Evolutionary conservation across 2,888 invertebrate genomes (phyloP), one percentile per base, ranked within the genome.

Genomic region (Meganola albula): DNA sequence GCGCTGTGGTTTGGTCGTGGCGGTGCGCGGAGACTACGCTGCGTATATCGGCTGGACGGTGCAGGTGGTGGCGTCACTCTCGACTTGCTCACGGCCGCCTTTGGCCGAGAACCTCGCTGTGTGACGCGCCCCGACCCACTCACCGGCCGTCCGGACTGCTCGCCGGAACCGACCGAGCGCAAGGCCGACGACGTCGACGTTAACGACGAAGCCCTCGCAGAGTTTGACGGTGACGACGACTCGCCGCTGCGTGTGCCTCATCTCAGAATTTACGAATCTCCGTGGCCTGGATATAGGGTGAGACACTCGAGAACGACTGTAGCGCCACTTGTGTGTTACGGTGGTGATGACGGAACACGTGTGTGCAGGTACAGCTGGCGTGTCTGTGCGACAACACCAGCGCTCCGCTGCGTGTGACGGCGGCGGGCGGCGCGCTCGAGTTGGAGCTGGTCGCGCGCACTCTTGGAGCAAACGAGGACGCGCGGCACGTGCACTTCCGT

Each of bases 1-100:
- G 92, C 94, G 2, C 91, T 95, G 64, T 88, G 95, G 57, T 95
- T 91, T 65, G 96, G 95, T 0, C 88, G 95, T 24, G 95, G 96
- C 0, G 95, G 96, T 3, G 90, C 92, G 16, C 88, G 87, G 41
- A 91, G 91, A 45, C 73, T 95, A 33, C 92, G 93, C 34, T 95
- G 95, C 67, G 87, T 92, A 31, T 94, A 93, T 67, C 89, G 94
- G 36, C 88, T 94, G 48, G 91, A 92, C 63, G 91, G 92, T 9
- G 74, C 87, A 0, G 89, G 90, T 12, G 92, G 91, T 54, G 84
- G 91, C 27, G 89, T 93, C 3, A 83, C 89, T 10, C 74, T 93
- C 6, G 89, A 90, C 2, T 65, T 93, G 35, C 89, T 90, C 56
- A 91, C 92, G 58, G 92, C 92, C 2, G 90, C 92, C 10, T 90